phyloP scores from a whole-genome alignment of 2,113 vertebrate species.

The Corvus moneduloides region DNA sequence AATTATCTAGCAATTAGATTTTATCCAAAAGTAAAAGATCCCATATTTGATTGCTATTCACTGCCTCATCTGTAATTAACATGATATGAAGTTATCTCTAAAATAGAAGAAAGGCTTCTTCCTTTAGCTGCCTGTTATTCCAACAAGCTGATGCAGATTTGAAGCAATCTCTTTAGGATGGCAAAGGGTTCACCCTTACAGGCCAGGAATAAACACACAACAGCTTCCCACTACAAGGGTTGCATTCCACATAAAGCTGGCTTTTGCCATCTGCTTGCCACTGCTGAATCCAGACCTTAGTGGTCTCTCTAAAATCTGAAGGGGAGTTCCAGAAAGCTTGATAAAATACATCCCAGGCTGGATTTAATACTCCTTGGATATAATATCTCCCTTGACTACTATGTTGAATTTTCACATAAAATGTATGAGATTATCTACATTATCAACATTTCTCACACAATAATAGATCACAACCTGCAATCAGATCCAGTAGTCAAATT shows the following conservation, averaged over 20 bases:
- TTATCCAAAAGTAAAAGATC: not conserved
- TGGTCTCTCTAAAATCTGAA: not conserved
- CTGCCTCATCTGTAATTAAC: not conserved
- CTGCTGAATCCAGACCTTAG: not conserved
- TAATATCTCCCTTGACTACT: not conserved
- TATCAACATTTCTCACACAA: not conserved
- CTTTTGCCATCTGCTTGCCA: not conserved
- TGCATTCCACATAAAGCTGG: not conserved
- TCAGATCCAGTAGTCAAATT: not conserved
- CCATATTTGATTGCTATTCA: not conserved
- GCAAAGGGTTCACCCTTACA: not conserved
- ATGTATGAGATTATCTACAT: not conserved
- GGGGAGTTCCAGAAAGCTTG: not conserved
- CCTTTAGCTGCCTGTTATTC: not conserved
- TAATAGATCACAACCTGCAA: not conserved
- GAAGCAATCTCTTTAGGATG: not conserved
- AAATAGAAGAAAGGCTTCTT: not conserved
- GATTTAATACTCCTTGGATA: not conserved
- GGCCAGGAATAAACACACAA: not conserved
- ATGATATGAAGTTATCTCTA: not conserved
- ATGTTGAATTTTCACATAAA: not conserved
- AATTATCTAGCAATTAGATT: not conserved
- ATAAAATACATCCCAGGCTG: not conserved
- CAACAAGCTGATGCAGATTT: not conserved
- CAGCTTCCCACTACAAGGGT: not conserved